Evolutionary conservation across 2,113 vertebrate genomes (phyloP).

Genomic region (Garra rufa): DNA sequence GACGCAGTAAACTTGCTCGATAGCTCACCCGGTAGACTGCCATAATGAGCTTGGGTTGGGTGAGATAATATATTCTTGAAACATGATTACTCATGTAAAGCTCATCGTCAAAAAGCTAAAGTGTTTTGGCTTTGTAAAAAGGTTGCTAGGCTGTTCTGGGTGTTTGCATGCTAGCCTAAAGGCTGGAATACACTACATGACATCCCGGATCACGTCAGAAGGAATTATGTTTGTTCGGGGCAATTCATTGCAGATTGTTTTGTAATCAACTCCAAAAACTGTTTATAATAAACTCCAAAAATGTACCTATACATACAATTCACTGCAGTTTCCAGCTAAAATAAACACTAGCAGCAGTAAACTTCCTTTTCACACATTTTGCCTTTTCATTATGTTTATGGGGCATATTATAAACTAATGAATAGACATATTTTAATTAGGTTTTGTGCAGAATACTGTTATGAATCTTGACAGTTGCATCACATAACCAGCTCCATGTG

Average conservation of each 20-base stretch:
- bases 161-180: not conserved
- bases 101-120: not conserved
- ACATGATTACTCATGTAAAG: not conserved
- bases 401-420: too few species aligned
- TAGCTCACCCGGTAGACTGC: not conserved
- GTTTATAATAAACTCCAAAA: not conserved
- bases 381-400: not conserved
- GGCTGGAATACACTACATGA: not conserved
- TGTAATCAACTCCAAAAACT: not conserved
- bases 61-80: not conserved
- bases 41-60: not conserved
- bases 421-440: too few species aligned
- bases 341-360: too few species aligned
- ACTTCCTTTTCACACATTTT: too few species aligned
- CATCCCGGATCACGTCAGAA: not conserved
- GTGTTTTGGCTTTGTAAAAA: not conserved
- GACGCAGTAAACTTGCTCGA: not conserved
- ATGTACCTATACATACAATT: not conserved
- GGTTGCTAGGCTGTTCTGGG: not conserved
- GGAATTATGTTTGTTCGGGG: not conserved
- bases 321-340: too few species aligned
- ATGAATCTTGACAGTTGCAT: too few species aligned
- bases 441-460: too few species aligned
- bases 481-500: not conserved
- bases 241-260: not conserved